These are phyloP conservation scores for Theodoxus fluviatilis DNA, from an alignment of 2,888 invertebrate genomes.

Conservation along the genomic window DNA sequence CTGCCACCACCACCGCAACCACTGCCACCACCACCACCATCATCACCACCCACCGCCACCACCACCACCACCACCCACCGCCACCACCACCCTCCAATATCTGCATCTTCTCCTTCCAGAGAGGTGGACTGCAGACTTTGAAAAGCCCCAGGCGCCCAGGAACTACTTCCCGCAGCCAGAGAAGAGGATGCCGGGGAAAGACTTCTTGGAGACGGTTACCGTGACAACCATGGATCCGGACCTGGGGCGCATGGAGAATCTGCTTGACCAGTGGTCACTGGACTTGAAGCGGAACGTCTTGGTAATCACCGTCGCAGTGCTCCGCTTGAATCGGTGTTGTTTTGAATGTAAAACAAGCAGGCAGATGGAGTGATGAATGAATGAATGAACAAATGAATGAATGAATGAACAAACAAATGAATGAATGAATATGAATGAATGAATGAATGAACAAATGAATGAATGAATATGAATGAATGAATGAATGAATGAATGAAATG, in stretches of 20 bases:
- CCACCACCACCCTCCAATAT: too few relatives aligned
- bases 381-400: neutral
- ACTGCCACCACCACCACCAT: too few relatives aligned
- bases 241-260: conserved; percentile 52
- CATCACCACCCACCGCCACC: too few relatives aligned
- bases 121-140: too few relatives aligned
- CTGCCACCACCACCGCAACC: too few relatives aligned
- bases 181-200: too few relatives aligned
- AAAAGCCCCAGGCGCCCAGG: too few relatives aligned
- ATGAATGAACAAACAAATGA: neutral
- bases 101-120: too few relatives aligned
- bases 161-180: too few relatives aligned
- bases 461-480: too few relatives aligned
- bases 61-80: too few relatives aligned
- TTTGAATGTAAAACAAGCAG: neutral
- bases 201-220: conserved; percentile 33
- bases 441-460: neutral
- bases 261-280: conserved; percentile 59
- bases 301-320: conserved; percentile 35
- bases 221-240: conserved; percentile 53
- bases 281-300: conserved; percentile 62
- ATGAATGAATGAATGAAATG: too few relatives aligned
- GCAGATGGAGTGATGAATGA: neutral
- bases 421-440: neutral
- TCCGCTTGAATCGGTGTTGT: neutral